Percentiles rank a stretch among this genome's conserved stretches.
These are phyloP conservation scores for Dysidea cf. avara DNA, from an alignment of 37 sponge, comb jelly and placozoan genomes.

Conservation along the genomic window DNA sequence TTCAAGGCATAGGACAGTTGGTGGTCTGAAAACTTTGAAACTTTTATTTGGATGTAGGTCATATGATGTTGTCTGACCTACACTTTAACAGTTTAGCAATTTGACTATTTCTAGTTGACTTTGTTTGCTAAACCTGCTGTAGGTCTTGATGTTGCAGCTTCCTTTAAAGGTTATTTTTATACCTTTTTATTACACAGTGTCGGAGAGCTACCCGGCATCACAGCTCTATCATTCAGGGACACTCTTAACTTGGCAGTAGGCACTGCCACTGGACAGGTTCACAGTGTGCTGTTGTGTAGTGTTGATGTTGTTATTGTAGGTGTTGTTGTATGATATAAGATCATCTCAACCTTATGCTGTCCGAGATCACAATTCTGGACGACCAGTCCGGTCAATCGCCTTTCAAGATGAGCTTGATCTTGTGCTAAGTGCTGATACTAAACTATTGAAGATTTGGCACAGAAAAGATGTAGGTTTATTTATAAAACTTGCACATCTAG, in stretches of 20 bases:
- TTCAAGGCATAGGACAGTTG: too few relatives aligned
- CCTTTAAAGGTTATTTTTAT: neutral
- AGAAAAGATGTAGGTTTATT: conserved; percentile 47
- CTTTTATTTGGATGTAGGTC: too few relatives aligned
- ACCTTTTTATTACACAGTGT: conserved; percentile 1
- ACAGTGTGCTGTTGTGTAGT: neutral
- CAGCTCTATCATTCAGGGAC: conserved; percentile 70
- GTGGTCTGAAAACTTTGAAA: too few relatives aligned
- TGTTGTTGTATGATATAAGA: conserved; percentile 89
- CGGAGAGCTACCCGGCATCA: conserved; percentile 41
- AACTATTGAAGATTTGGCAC: conserved; percentile 88
- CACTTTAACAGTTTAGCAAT: too few relatives aligned
- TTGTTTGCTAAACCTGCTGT: too few relatives aligned
- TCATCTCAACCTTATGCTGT: conserved; percentile 56
- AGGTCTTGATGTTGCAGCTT: too few relatives aligned
- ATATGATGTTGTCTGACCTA: too few relatives aligned
- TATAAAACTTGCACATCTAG: neutral
- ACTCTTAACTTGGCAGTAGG: conserved; percentile 85
- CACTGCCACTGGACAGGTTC: conserved; percentile 79
- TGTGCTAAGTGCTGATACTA: conserved; percentile 84
- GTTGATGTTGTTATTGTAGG: too few relatives aligned
- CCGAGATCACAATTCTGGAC: conserved; percentile 89
- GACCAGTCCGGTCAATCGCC: conserved; percentile 82
- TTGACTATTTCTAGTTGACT: too few relatives aligned
- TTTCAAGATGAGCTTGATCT: conserved; percentile 62